Base-by-base conservation (phyloP, 2,888 invertebrate genomes). In the Stramonita haemastoma region DNA sequence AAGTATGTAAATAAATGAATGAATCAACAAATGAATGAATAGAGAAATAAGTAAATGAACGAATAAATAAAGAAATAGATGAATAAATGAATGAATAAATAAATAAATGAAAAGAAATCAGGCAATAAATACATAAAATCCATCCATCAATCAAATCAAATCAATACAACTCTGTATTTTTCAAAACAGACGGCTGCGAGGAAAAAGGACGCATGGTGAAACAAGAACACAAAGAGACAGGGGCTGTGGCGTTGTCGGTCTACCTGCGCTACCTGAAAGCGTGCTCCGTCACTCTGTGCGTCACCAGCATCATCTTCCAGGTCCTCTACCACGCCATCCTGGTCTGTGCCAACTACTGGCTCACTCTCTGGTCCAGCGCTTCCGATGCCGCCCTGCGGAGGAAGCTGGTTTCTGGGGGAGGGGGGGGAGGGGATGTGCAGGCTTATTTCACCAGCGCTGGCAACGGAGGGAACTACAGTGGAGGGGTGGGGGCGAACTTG, bases 261-360 rank as follows among this genome's bases (percentile, higher is more conserved):
- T 98, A 98, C 97, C 95, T 97, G 93, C 96, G 97, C 92, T 98
- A 98, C 95, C 96, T 97, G 87, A 97, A 96, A 89, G 97, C 97
- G 0, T 94, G 94, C 89, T 93, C 97, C 97, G 93, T 97, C 97
- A 46, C 95, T 94, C 97, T 97, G 95, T 97, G 97, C 90, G 95
- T 97, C 73, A 95, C 97, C 91, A 98, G 97, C 95, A 96, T 97
- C 93, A 95, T 96, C 32, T 86, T 89, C 22, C 90, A 91, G 91
- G 95, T 97, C 88, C 96, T 97, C 88, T 97, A 97, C 96, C 98
- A 98, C 96, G 97, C 97, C 88, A 96, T 98, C 91, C 97, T 97
- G 88, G 97, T 98, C 86, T 97, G 97, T 89, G 97, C 97, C 26
- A 98, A 98, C 96, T 97, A 97, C 95, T 98, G 98, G 97, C 97